A percentile compares a stretch with the other conserved stretches of the same genome.
Conservation (phyloP, 92 coral and sea anemone genomes). For the Phenganax subtilis region DNA sequence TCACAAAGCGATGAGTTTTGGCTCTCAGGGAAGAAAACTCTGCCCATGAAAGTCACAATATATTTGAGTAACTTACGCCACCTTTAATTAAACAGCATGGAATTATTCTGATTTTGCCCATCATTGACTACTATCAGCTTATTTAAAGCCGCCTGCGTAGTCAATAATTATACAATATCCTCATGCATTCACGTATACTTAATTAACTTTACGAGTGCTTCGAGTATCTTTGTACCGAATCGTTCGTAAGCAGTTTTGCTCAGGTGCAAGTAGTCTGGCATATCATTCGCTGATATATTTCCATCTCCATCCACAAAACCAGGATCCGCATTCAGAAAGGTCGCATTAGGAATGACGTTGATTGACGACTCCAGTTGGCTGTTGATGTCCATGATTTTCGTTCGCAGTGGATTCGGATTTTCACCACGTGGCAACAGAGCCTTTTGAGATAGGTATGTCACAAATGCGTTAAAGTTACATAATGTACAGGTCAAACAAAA, state of each 20-base stretch:
- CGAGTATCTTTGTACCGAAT: slow-evolving; percentile 59
- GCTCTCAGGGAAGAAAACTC: too few relatives aligned
- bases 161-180: too few relatives aligned
- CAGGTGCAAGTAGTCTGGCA: slow-evolving; percentile 82
- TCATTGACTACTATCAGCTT: too few relatives aligned
- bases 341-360: slow-evolving; percentile 67
- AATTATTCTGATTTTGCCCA: too few relatives aligned
- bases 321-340: slow-evolving; percentile 82
- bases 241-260: slow-evolving; percentile 72
- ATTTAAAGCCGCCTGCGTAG: too few relatives aligned
- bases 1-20: too few relatives aligned
- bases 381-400: slow-evolving; percentile 80
- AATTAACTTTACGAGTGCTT: slow-evolving; percentile 63
- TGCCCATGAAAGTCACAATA: too few relatives aligned
- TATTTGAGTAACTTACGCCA: too few relatives aligned
- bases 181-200: slow-evolving; percentile 52
- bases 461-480: too few relatives aligned
- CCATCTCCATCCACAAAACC: slow-evolving; percentile 86
- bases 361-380: slow-evolving; percentile 62
- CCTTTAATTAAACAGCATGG: too few relatives aligned
- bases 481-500: too few relatives aligned
- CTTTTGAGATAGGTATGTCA: slow-evolving; percentile 28
- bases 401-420: slow-evolving; percentile 82
- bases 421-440: slow-evolving; percentile 89
- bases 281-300: slow-evolving; percentile 67